These are phyloP conservation scores for Amphipyra tragopoginis DNA, from an alignment of 2,888 invertebrate genomes.

Conservation along the genomic window DNA sequence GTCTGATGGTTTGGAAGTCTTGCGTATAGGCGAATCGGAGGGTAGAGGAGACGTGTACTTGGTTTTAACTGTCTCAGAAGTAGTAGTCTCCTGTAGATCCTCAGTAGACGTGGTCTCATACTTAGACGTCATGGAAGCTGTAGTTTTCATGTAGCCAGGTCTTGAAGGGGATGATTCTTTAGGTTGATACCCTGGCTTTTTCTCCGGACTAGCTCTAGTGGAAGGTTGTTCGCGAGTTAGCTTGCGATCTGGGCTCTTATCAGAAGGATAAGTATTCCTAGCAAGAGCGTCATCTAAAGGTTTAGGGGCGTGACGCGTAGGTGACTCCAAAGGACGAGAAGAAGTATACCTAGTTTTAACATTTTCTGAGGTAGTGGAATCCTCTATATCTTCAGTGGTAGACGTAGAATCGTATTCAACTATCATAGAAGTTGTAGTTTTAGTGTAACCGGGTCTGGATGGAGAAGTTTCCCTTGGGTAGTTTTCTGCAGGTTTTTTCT, in stretches of 20 bases:
- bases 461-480: slow-evolving; percentile 30
- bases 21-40: slow-evolving; percentile 33
- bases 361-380: slow-evolving; percentile 14
- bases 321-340: slow-evolving; percentile 20
- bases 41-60: slow-evolving; percentile 17
- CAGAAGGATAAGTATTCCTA: slow-evolving; percentile 6
- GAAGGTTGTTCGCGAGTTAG: slow-evolving; percentile 2
- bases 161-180: slow-evolving; percentile 30
- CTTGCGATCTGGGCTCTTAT: slow-evolving; percentile 23
- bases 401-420: slow-evolving; percentile 48
- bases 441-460: slow-evolving; percentile 44
- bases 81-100: slow-evolving; percentile 24
- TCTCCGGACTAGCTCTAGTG: slow-evolving; percentile 12
- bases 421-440: slow-evolving; percentile 46
- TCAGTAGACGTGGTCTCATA: slow-evolving; percentile 38
- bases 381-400: slow-evolving; percentile 35
- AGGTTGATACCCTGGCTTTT: slow-evolving; percentile 14
- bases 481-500: slow-evolving; percentile 33
- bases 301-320: slow-evolving; percentile 13
- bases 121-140: slow-evolving; percentile 43
- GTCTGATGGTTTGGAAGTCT: slow-evolving; percentile 23
- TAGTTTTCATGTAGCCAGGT: slow-evolving; percentile 35
- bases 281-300: background rate
- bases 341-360: slow-evolving; percentile 8
- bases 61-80: slow-evolving; percentile 17